A percentile compares a stretch with the other conserved stretches of the same genome.
These are phyloP conservation scores for Antigone vipio DNA, from an alignment of 2,113 vertebrate genomes.

Conservation along the genomic window DNA sequence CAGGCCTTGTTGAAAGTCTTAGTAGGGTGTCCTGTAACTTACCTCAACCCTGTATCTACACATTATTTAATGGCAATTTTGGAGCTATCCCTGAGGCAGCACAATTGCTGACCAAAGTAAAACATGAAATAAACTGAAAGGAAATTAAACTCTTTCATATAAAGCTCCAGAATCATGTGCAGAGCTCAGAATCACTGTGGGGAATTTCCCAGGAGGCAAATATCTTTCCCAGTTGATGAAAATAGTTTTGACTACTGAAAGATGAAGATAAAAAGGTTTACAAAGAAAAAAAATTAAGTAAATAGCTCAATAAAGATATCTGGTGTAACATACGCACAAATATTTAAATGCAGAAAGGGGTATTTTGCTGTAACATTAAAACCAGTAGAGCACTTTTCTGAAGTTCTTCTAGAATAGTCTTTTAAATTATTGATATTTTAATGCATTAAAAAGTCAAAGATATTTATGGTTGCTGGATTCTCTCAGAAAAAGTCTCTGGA, in stretches of 20 bases:
- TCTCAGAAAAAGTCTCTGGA: neutral
- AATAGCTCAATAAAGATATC: neutral
- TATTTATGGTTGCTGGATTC: neutral
- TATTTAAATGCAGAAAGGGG: neutral
- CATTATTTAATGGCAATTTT: neutral
- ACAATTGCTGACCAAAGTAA: neutral
- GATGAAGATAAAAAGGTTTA: neutral
- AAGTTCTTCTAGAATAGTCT: neutral
- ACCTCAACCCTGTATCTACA: neutral
- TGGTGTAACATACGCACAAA: neutral
- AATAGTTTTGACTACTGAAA: neutral
- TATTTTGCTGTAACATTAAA: neutral
- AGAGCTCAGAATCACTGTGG: neutral
- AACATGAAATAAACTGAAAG: neutral
- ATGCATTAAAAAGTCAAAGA: conserved; percentile 22
- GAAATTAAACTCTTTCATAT: neutral
- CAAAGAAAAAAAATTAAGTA: neutral
- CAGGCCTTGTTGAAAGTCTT: neutral
- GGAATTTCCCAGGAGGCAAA: neutral
- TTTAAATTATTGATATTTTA: conserved; percentile 44
- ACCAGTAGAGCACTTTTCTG: neutral
- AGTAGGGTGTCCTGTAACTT: neutral
- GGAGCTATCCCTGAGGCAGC: neutral
- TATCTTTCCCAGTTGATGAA: neutral
- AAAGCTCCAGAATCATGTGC: neutral